These are phyloP conservation scores for Antheraea assamensis DNA, from an alignment of 2,888 invertebrate genomes.

Conservation along the genomic window DNA sequence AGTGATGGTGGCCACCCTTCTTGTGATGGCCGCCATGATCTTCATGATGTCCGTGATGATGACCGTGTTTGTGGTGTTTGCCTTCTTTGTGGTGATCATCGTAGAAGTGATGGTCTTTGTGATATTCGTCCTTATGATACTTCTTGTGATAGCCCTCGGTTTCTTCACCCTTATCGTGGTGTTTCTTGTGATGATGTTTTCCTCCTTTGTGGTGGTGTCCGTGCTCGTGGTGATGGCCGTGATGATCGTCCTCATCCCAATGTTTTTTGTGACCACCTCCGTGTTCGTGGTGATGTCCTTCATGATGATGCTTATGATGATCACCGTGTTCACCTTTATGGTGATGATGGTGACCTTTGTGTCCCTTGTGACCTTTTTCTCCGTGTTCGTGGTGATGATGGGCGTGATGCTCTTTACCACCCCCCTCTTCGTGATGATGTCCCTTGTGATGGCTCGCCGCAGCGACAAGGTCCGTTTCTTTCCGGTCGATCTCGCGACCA, in stretches of 20 bases:
- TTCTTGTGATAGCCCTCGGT: constrained; percentile 93
- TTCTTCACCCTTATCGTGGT: constrained; percentile 92
- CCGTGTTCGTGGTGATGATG: constrained; percentile 87
- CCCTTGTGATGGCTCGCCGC: constrained; percentile 76
- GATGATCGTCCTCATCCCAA: constrained; percentile 88
- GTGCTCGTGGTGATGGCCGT: constrained; percentile 89
- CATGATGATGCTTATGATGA: constrained; percentile 89
- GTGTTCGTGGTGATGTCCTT: constrained; percentile 88
- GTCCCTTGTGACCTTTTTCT: constrained; percentile 89
- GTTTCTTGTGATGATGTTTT: constrained; percentile 90
- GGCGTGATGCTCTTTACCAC: constrained; percentile 85
- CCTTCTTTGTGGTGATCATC: constrained; percentile 93
- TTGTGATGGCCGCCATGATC: constrained; percentile 90
- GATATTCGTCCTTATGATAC: constrained; percentile 92
- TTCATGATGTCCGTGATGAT: constrained; percentile 89
- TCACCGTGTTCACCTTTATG: constrained; percentile 90
- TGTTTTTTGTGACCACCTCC: constrained; percentile 91
- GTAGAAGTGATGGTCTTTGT: constrained; percentile 94
- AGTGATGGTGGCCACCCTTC: constrained; percentile 90
- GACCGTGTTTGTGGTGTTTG: constrained; percentile 90
- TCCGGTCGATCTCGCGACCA: constrained; percentile 64
- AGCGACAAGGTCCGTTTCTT: constrained; percentile 70
- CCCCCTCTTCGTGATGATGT: constrained; percentile 84
- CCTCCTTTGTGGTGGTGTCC: constrained; percentile 90
- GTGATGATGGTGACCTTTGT: constrained; percentile 89